A percentile compares a stretch with the other conserved stretches of the same genome.
phyloP scores from a whole-genome alignment of 2,888 invertebrate genomes.

The Epistrophe grossulariae region DNA sequence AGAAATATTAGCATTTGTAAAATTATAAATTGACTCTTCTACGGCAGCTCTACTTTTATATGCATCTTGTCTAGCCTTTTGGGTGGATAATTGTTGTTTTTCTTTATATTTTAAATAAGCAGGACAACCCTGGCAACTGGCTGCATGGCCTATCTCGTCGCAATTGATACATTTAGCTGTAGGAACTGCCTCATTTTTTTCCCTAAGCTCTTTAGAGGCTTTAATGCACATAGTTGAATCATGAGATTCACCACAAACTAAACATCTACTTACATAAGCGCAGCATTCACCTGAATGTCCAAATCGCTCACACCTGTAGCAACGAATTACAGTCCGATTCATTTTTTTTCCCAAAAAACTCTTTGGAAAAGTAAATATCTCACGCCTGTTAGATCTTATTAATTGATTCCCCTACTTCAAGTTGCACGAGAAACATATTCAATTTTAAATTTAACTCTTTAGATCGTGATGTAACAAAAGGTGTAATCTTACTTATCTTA shows the following conservation, averaged over 20 bases:
- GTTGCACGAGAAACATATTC: constrained; percentile 3
- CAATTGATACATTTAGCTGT: constrained; percentile 20
- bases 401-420: constrained; percentile 18
- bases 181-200: constrained; percentile 13
- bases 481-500: constrained; percentile 13
- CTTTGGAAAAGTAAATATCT: constrained; percentile 13
- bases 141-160: constrained; percentile 12
- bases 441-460: constrained; percentile 35
- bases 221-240: constrained; percentile 13
- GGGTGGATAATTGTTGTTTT: background rate
- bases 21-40: too few species aligned
- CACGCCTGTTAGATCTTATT: background rate
- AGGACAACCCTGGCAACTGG: background rate
- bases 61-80: too few species aligned
- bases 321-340: constrained; percentile 7
- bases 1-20: too few species aligned
- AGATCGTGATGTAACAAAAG: constrained; percentile 21
- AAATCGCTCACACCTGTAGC: constrained; percentile 19
- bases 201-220: background rate
- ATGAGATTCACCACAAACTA: constrained; percentile 29
- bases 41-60: too few species aligned
- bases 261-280: constrained; percentile 17
- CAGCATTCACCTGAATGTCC: constrained; percentile 31
- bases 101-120: background rate
- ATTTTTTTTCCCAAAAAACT: constrained; percentile 26